These are phyloP conservation scores for Lepisosteus oculatus DNA, from an alignment of 2,113 vertebrate genomes.

Conservation along the genomic window DNA sequence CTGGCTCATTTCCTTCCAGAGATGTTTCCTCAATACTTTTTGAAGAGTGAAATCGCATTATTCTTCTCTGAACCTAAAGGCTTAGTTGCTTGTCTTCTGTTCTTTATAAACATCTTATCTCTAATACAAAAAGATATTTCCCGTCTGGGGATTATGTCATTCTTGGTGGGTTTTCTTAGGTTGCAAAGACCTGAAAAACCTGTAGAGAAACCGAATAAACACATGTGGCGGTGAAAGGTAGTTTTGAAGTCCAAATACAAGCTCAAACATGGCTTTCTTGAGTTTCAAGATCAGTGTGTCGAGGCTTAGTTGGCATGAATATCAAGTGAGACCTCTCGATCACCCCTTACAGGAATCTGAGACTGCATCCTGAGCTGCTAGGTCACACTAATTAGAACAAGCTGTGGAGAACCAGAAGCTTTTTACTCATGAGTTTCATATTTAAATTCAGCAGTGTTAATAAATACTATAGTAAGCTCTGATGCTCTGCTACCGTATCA, in stretches of 20 bases:
- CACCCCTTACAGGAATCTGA: slow-evolving; percentile 14
- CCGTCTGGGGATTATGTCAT: no score
- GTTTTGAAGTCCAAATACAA: neutral
- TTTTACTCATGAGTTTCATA: neutral
- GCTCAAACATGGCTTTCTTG: neutral
- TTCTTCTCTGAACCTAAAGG: no score
- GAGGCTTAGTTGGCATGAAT: slow-evolving; percentile 14
- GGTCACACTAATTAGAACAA: slow-evolving; percentile 16
- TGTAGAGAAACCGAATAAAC: neutral
- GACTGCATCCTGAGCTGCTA: slow-evolving; percentile 4
- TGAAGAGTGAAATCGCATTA: no score
- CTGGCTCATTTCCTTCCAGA: no score
- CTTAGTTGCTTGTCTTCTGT: no score
- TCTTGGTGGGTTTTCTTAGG: neutral
- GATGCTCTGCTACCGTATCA: neutral
- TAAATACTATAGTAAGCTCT: neutral
- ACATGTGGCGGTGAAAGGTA: neutral
- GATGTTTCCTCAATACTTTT: no score
- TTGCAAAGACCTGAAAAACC: neutral
- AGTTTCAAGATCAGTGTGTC: slow-evolving; percentile 7
- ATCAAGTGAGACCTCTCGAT: slow-evolving; percentile 9
- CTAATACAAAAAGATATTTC: no score
- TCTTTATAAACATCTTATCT: no score
- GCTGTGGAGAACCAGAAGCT: neutral
- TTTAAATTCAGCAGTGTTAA: neutral